These are phyloP conservation scores for Ormyrus pomaceus DNA, from an alignment of 2,888 invertebrate genomes.

Conservation along the genomic window DNA sequence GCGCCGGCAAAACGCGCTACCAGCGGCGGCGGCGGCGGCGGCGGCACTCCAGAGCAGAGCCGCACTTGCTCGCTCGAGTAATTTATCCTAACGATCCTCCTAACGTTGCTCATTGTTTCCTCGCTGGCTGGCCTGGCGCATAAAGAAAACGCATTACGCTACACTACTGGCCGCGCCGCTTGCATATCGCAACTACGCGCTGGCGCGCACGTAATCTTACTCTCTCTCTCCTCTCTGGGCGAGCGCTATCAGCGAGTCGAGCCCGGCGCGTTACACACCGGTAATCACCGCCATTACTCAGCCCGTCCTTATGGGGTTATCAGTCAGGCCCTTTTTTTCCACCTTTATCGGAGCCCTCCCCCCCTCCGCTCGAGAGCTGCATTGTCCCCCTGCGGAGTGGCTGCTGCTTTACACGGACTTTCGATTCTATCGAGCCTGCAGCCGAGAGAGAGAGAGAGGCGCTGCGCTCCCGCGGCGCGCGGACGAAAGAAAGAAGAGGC, in stretches of 20 bases:
- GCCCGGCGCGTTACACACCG: slow-evolving; percentile 38
- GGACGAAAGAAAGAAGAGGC: too few relatives aligned
- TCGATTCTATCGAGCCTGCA: slow-evolving; percentile 45
- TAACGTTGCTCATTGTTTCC: slow-evolving; percentile 50
- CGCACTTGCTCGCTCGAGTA: slow-evolving; percentile 10
- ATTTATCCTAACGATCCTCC: slow-evolving; percentile 53
- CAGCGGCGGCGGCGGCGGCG: too few relatives aligned
- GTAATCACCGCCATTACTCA: slow-evolving; percentile 65
- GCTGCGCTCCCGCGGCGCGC: too few relatives aligned
- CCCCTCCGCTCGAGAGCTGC: too few relatives aligned
- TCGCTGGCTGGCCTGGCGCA: slow-evolving; percentile 13
- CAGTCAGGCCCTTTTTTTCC: slow-evolving; percentile 46
- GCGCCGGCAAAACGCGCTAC: slow-evolving; percentile 36
- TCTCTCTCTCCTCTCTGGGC: neutral
- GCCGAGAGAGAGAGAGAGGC: too few relatives aligned
- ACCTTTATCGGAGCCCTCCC: slow-evolving; percentile 29
- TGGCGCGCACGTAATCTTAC: neutral
- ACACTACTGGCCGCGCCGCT: neutral
- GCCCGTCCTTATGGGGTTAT: slow-evolving; percentile 51
- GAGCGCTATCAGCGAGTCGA: slow-evolving; percentile 28
- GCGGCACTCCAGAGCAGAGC: too few relatives aligned
- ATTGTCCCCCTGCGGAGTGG: neutral
- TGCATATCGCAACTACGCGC: slow-evolving; percentile 5
- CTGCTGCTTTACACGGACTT: neutral
- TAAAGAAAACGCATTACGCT: slow-evolving; percentile 50